phyloP scores from a whole-genome alignment of 2,113 vertebrate species.

The Girardinichthys multiradiatus region DNA sequence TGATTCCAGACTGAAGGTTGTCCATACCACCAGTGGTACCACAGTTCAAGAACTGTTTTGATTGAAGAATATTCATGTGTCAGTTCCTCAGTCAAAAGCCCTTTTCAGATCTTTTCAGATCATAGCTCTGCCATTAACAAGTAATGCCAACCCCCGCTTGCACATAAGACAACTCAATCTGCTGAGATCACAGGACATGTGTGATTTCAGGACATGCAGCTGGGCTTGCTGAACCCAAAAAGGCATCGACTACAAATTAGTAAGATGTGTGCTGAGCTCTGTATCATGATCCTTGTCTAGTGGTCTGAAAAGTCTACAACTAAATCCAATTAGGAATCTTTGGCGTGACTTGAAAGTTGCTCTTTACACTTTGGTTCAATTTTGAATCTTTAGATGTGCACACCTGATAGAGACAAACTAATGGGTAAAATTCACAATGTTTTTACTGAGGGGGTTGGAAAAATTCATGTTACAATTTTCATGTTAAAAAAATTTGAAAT shows the following conservation, averaged over 20 bases:
- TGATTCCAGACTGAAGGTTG: too few relatives aligned
- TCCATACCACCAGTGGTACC: background rate
- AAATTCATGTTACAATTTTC: background rate
- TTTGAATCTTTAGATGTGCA: background rate
- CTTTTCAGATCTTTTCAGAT: background rate
- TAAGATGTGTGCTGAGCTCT: background rate
- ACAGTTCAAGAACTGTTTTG: background rate
- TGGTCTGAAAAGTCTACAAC: too few relatives aligned
- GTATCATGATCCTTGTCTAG: too few relatives aligned
- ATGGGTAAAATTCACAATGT: background rate
- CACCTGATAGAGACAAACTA: background rate
- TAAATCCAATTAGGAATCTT: background rate
- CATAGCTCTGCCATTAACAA: background rate
- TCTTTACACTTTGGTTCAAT: background rate
- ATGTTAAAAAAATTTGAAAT: background rate
- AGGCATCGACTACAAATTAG: background rate
- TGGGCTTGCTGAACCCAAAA: background rate
- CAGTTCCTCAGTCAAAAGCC: too few relatives aligned
- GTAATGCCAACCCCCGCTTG: background rate
- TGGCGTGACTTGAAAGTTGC: background rate
- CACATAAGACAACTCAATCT: too few relatives aligned
- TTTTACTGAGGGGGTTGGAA: background rate
- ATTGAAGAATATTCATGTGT: too few relatives aligned
- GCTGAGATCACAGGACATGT: background rate
- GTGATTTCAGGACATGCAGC: background rate